Base-by-base conservation (phyloP, 2,113 vertebrate genomes). In the Cottus gobio region DNA sequence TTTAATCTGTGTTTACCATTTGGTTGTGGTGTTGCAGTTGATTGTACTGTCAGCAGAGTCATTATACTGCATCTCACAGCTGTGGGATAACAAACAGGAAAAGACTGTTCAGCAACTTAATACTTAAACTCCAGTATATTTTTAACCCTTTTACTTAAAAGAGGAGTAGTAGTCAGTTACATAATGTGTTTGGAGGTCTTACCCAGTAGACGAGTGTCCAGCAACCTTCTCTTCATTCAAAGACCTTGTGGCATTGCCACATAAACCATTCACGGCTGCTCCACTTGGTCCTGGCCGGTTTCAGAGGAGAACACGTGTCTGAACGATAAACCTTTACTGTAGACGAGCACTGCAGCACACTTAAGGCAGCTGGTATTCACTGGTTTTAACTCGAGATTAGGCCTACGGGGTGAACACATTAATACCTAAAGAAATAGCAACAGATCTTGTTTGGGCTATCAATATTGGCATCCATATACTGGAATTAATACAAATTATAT, bases 1-100 rank as follows among this genome's bases (percentile, higher is more conserved):
- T 37, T 28, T 28, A 39, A 28, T 39, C 34, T 28, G 13, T 69
- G 12, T 52, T 85, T 64, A 91, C 90, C 81, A 73, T 76, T 77
- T 20, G 16, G 70, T 64, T 2, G 44, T 13, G 2, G 39, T 3
- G 13, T 36, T 75, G 74, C 79, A 86, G 63, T 86, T 30, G 46
- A 79, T 85, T 31, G 34, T 44, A 26, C 20, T 6, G 34, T 89
- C 67, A 37, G 30, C 52, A 34, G 22, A 3, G 1, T 91, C 85
- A 11, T 16, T 0, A 22, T 89, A 44, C 15, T 9, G 9, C 0
- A 3, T 72, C 20, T 80, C 37, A 82, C 89, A 91, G 22, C 89
- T 90, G 30, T 24, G 24, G 39, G 31, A 22, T 2, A 61, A 77
- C 2, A 76, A 37, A 66, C 7, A 69, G 12, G 20, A 44, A 11